A percentile compares a stretch with the other conserved stretches of the same genome.
phyloP scores from a whole-genome alignment of 2,888 invertebrate genomes.

The Mythimna lalbum region DNA sequence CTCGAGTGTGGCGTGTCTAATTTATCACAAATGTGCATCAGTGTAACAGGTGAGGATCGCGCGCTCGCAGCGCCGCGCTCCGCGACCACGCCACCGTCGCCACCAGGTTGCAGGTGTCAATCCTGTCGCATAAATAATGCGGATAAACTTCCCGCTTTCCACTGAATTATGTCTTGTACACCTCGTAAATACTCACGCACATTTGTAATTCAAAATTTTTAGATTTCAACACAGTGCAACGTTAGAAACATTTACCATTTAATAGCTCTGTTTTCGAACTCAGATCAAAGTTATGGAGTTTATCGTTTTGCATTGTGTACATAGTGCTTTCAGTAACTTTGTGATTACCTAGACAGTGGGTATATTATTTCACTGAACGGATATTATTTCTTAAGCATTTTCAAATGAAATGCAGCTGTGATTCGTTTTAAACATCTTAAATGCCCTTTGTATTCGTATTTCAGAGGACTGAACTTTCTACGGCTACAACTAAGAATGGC shows the following conservation, averaged over 20 bases:
- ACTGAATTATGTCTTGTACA: conserved; percentile 63
- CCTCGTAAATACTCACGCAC: conserved; percentile 55
- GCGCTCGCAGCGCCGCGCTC: conserved; percentile 40
- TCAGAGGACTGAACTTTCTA: conserved; percentile 56
- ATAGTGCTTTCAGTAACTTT: conserved; percentile 18
- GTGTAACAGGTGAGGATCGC: conserved; percentile 65
- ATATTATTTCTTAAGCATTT: conserved; percentile 26
- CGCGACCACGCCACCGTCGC: conserved; percentile 19
- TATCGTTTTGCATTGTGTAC: conserved; percentile 20
- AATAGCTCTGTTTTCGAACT: conserved; percentile 37
- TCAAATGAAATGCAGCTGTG: conserved; percentile 27
- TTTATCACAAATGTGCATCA: conserved; percentile 84
- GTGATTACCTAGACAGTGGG: conserved; percentile 24
- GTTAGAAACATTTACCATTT: conserved; percentile 27
- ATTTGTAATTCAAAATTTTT: conserved; percentile 64
- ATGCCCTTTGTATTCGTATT: conserved; percentile 56
- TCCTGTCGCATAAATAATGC: conserved; percentile 74
- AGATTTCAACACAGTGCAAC: conserved; percentile 45
- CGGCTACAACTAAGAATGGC: conserved; percentile 47
- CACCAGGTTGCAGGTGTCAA: conserved; percentile 77
- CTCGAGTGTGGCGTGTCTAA: conserved; percentile 83
- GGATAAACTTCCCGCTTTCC: conserved; percentile 70
- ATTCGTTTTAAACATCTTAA: conserved; percentile 52
- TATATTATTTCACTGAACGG: conserved; percentile 26
- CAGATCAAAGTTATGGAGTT: conserved; percentile 24